A percentile compares a stretch with the other conserved stretches of the same genome.
phyloP scores from a whole-genome alignment of 2,888 invertebrate genomes.

The Eledone cirrhosa region DNA sequence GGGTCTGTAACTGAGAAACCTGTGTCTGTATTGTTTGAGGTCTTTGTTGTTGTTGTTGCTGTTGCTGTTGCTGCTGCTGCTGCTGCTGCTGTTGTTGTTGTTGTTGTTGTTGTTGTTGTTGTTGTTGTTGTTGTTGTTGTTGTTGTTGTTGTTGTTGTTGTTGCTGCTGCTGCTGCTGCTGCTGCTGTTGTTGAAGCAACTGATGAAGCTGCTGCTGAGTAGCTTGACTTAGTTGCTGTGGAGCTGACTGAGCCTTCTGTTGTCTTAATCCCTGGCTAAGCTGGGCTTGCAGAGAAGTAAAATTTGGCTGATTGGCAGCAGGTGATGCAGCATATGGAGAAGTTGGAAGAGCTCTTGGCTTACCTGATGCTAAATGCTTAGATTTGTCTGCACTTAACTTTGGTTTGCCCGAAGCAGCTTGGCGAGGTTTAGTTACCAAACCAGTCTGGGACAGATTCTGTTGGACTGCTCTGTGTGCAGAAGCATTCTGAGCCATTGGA shows the following conservation, averaged over 20 bases:
- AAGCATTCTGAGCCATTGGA: not conserved
- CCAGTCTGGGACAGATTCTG: conserved; percentile 1
- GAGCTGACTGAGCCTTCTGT: conserved; percentile 4
- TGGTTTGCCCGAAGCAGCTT: not conserved
- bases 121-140: not conserved
- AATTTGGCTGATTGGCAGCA: not conserved
- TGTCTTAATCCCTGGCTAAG: conserved; percentile 14
- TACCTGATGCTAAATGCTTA: not conserved
- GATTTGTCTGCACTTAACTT: not conserved
- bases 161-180: not conserved
- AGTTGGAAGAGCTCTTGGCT: not conserved
- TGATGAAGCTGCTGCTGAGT: not conserved
- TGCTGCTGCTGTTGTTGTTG: conserved; percentile 20
- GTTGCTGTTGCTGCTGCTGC: conserved; percentile 18
- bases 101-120: not conserved
- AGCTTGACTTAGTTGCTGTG: not conserved
- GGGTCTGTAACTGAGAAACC: not conserved
- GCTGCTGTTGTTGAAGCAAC: conserved; percentile 11
- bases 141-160: not conserved
- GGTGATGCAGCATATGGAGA: conserved; percentile 14
- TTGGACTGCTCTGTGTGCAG: not conserved
- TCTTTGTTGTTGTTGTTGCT: conserved; percentile 14
- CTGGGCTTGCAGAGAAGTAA: conserved; percentile 6
- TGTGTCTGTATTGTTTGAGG: not conserved
- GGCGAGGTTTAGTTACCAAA: not conserved